These are phyloP conservation scores for Nemurella pictetii DNA, from an alignment of 2,888 invertebrate genomes.

Conservation along the genomic window DNA sequence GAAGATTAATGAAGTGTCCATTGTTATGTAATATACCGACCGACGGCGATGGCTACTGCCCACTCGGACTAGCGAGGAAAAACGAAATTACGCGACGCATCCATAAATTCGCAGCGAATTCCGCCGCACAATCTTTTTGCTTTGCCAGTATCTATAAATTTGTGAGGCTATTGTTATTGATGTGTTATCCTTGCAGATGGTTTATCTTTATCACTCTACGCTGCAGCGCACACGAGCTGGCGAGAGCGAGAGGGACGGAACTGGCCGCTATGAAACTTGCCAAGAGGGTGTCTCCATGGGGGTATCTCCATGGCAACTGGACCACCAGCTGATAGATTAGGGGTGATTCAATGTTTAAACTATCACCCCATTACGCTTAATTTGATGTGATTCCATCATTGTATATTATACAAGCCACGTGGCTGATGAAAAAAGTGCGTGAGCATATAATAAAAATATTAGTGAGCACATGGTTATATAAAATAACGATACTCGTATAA, in stretches of 20 bases:
- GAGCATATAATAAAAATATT: background rate
- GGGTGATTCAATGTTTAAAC: background rate
- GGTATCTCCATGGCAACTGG: background rate
- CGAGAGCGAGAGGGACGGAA: background rate
- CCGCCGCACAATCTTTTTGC: background rate
- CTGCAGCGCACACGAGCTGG: background rate
- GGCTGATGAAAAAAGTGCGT: background rate
- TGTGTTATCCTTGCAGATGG: background rate
- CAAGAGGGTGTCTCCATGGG: background rate
- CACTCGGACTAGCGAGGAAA: background rate
- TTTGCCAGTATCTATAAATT: background rate
- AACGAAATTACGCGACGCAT: no score
- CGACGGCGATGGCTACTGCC: background rate
- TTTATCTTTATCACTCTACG: background rate
- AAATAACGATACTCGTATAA: background rate
- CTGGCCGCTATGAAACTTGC: background rate
- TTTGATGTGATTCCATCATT: background rate
- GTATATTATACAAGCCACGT: background rate
- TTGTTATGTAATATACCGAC: background rate
- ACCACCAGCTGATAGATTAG: background rate
- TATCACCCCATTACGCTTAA: background rate
- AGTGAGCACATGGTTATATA: no score
- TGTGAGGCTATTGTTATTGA: background rate
- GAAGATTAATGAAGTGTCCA: background rate
- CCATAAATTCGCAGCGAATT: background rate